Evolutionary conservation across 2,888 invertebrate species (phyloP).

Genomic region (Mesorhabditis sp.): DNA sequence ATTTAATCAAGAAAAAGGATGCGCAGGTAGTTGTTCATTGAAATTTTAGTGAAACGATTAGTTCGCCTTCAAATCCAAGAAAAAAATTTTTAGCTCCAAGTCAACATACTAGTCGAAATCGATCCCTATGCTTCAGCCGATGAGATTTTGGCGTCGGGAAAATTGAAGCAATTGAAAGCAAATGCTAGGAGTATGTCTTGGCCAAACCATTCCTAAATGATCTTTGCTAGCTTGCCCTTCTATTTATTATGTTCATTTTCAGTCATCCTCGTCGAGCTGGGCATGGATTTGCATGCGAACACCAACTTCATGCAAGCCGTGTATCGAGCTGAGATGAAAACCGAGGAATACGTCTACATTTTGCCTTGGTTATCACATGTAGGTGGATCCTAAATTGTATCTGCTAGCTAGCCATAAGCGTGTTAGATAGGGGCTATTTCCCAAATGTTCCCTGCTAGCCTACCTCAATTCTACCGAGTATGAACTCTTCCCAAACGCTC

Average conservation of each 20-base stretch:
- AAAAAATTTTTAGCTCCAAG: conserved; percentile 24
- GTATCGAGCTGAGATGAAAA: conserved; percentile 42
- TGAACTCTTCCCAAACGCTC: too few species aligned
- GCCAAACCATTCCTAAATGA: too few species aligned
- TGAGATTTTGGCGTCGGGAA: conserved; percentile 50
- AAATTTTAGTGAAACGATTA: not conserved
- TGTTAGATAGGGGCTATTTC: not conserved
- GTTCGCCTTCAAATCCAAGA: too few species aligned
- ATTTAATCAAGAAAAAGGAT: conserved; percentile 40
- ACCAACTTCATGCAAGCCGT: conserved; percentile 51
- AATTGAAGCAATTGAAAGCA: conserved; percentile 30
- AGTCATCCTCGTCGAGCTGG: conserved; percentile 55
- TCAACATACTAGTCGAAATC: conserved; percentile 49
- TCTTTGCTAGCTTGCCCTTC: too few species aligned
- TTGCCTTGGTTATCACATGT: conserved; percentile 56
- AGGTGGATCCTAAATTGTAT: conserved; percentile 5
- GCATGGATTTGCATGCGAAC: conserved; percentile 51
- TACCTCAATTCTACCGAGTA: too few species aligned
- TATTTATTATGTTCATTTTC: not conserved
- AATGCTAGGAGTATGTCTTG: conserved; percentile 39
- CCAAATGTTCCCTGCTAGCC: too few species aligned
- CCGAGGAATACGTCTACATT: conserved; percentile 51
- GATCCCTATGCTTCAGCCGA: conserved; percentile 52
- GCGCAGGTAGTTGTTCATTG: not conserved
- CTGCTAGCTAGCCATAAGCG: not conserved